Evolutionary conservation across 1,140 invertebrate genomes (phyloP).

Genomic region (Drosophila willistoni): DNA sequence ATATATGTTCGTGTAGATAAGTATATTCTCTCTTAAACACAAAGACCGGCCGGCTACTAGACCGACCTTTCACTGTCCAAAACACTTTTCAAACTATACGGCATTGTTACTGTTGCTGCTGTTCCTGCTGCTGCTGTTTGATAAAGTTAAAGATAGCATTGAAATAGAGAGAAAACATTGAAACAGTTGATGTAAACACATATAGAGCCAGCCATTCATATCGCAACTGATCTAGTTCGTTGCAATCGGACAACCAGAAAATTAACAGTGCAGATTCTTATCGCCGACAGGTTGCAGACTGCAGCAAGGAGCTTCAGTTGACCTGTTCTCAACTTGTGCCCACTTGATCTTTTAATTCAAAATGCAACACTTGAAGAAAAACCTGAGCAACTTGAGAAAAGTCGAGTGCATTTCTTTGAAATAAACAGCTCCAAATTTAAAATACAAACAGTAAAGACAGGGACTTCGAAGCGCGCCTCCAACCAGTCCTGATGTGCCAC

Average conservation of each 20-base stretch:
- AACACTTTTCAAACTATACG: conserved; percentile 36
- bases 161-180: conserved; percentile 59
- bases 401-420: not conserved
- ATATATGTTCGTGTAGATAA: conserved; percentile 13
- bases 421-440: too few relatives aligned
- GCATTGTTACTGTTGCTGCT: conserved; percentile 27
- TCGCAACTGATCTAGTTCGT: conserved; percentile 58
- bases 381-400: not conserved
- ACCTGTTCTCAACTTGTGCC: conserved; percentile 38
- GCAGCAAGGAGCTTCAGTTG: conserved; percentile 12
- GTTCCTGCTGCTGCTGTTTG: conserved; percentile 35
- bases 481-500: too few relatives aligned
- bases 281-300: conserved; percentile 36
- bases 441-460: too few relatives aligned
- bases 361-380: conserved; percentile 25
- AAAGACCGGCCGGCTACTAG: conserved; percentile 19
- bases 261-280: conserved; percentile 56
- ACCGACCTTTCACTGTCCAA: conserved; percentile 58
- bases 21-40: conserved; percentile 8
- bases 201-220: conserved; percentile 34
- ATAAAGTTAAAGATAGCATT: conserved; percentile 65
- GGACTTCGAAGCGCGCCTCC: too few relatives aligned
- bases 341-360: conserved; percentile 49
- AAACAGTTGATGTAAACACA: conserved; percentile 56
- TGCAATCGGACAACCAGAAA: conserved; percentile 42